phyloP scores from a whole-genome alignment of 2,113 vertebrate species.

The Sinocyclocheilus anshuiensis region DNA sequence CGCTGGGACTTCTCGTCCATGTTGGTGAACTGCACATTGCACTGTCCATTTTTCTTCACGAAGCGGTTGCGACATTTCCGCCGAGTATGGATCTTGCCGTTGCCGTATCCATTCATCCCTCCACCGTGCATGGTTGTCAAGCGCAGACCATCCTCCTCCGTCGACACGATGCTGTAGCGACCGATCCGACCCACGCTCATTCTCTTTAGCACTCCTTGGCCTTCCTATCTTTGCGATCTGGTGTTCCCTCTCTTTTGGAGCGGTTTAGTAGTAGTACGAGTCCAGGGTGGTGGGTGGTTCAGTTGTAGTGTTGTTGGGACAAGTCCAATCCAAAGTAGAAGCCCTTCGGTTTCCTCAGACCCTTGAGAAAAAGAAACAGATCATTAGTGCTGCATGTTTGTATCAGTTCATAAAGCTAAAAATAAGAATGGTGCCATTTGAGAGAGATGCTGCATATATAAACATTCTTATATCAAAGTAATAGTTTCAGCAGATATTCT shows the following conservation, averaged over 20 bases:
- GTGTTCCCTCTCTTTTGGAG: neutral
- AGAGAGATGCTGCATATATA: neutral
- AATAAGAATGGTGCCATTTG: neutral
- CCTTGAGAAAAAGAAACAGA: slow-evolving; percentile 12
- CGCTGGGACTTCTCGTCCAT: slow-evolving; percentile 95
- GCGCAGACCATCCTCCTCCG: slow-evolving; percentile 91
- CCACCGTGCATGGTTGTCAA: slow-evolving; percentile 91
- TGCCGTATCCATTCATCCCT: slow-evolving; percentile 90
- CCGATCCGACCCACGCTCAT: slow-evolving; percentile 89
- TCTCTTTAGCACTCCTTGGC: slow-evolving; percentile 58
- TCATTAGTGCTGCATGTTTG: neutral
- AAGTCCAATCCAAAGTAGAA: neutral
- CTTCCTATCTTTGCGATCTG: neutral
- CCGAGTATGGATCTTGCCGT: slow-evolving; percentile 93
- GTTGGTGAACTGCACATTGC: slow-evolving; percentile 95
- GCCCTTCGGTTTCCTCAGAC: slow-evolving; percentile 1
- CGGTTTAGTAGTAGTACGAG: slow-evolving; percentile 2
- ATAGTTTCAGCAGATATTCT: neutral
- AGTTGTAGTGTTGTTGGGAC: neutral
- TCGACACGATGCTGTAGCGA: slow-evolving; percentile 95
- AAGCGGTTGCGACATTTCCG: slow-evolving; percentile 93
- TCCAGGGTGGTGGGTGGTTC: slow-evolving; percentile 54
- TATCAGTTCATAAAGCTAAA: neutral
- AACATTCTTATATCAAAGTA: slow-evolving; percentile 4
- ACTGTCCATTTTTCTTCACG: slow-evolving; percentile 96